phyloP scores from a whole-genome alignment of 2,113 vertebrate genomes.

The Barnardius zonarius region DNA sequence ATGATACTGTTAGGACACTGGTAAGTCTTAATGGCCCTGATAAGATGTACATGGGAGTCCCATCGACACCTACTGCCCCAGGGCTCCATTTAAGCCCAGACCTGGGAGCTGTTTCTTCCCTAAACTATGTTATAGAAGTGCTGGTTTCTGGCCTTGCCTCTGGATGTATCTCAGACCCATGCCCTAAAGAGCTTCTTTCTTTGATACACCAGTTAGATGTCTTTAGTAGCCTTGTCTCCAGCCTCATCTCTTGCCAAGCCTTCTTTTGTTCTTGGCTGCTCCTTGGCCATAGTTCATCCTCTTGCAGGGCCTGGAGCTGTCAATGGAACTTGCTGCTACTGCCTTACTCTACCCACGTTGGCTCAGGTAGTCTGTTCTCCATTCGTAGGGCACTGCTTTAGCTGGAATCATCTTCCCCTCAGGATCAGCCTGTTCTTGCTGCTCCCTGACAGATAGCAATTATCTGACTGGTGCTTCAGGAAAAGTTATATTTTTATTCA shows the following conservation, averaged over 20 bases:
- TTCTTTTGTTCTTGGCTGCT: neutral
- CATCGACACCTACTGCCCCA: neutral
- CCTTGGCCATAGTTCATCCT: neutral
- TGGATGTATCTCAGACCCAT: neutral
- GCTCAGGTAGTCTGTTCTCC: neutral
- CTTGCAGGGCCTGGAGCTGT: neutral
- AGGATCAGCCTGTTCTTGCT: neutral
- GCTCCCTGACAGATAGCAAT: neutral
- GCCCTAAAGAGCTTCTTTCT: neutral
- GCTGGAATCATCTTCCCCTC: neutral
- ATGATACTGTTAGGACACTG: neutral
- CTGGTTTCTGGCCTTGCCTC: neutral
- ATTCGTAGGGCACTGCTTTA: neutral
- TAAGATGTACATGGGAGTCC: neutral
- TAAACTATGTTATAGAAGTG: neutral
- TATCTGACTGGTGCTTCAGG: rapidly evolving
- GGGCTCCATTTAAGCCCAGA: neutral
- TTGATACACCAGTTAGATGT: neutral
- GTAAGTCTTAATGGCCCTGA: neutral
- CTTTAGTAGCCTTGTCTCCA: neutral
- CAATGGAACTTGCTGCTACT: neutral
- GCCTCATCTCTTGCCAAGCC: neutral
- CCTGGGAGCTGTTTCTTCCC: neutral
- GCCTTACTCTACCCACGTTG: neutral
- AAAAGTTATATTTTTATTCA: neutral